These are phyloP conservation scores for Ivindomyrus marchei DNA, from an alignment of 2,113 vertebrate genomes.

Conservation along the genomic window DNA sequence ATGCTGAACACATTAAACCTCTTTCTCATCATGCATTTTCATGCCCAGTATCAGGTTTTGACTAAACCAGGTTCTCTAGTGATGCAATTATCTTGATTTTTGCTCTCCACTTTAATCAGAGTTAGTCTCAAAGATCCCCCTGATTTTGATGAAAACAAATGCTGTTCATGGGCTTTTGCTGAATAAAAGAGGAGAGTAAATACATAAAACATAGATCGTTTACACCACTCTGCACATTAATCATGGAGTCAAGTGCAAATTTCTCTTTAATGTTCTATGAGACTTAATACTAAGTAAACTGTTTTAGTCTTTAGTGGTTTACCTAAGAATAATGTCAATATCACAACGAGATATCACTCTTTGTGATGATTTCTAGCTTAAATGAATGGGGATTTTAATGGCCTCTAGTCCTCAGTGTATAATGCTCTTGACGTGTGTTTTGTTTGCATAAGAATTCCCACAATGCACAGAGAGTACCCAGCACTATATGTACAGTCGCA, in stretches of 20 bases:
- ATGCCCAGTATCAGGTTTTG: background rate
- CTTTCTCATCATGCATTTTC: background rate
- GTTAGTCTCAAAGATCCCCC: background rate
- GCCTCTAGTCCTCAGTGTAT: background rate
- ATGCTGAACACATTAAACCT: background rate
- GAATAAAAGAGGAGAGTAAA: background rate
- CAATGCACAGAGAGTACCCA: background rate
- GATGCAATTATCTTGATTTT: background rate
- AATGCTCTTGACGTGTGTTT: background rate
- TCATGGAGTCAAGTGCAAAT: background rate
- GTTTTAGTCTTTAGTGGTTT: background rate
- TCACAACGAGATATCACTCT: background rate
- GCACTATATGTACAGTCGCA: background rate
- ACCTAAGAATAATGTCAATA: background rate
- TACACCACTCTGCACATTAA: background rate
- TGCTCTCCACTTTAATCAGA: background rate
- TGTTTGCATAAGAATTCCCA: background rate
- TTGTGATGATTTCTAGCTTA: background rate
- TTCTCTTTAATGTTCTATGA: background rate
- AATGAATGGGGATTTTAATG: background rate
- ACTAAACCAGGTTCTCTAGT: background rate
- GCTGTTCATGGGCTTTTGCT: background rate
- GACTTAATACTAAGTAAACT: background rate
- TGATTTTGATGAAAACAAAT: background rate
- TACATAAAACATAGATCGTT: background rate